A percentile compares a stretch with the other conserved stretches of the same genome.
phyloP scores from a whole-genome alignment of 2,797 vertebrate species.

The Enteromius unitaeniatus region DNA sequence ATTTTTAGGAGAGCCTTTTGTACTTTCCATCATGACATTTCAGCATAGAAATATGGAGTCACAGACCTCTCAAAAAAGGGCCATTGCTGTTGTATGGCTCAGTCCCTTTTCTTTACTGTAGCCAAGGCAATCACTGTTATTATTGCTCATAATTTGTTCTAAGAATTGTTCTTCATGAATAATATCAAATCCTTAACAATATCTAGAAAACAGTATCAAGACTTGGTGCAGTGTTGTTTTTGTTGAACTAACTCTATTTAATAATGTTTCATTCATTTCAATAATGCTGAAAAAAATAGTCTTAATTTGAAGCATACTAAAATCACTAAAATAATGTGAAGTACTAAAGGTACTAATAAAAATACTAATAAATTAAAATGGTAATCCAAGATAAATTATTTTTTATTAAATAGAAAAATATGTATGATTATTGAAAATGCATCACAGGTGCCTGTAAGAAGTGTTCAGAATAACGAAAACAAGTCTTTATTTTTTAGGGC shows the following conservation, averaged over 20 bases:
- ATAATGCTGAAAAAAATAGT: neutral
- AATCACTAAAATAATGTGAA: neutral
- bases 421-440: neutral
- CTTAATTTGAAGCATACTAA: neutral
- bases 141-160: constrained; percentile 15
- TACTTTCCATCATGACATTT: constrained; percentile 22
- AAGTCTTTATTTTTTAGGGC: neutral
- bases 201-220: neutral
- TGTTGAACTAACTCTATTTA: neutral
- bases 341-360: neutral
- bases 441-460: neutral
- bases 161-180: neutral
- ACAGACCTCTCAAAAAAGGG: constrained; percentile 27
- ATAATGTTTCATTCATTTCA: neutral
- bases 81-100: neutral
- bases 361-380: neutral
- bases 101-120: constrained; percentile 17
- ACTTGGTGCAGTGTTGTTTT: neutral
- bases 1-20: neutral
- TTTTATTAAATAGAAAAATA: neutral
- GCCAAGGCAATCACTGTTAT: constrained; percentile 16
- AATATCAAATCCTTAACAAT: neutral
- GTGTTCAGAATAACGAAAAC: neutral
- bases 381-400: neutral
- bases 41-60: constrained; percentile 10